phyloP scores from a whole-genome alignment of 53 echinoderm and acorn worm genomes.

The Arbacia lixula region DNA sequence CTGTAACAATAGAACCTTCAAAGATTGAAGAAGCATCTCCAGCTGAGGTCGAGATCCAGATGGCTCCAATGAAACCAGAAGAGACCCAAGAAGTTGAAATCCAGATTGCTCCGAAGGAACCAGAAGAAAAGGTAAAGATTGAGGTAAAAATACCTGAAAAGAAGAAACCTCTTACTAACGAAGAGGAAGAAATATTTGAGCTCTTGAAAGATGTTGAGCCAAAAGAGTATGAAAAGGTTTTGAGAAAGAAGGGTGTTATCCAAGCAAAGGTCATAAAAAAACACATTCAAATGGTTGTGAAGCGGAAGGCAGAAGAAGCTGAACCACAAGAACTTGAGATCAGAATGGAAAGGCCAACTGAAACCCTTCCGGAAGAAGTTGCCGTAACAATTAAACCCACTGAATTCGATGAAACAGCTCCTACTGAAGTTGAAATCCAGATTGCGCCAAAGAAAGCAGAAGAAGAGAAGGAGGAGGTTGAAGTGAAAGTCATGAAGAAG shows the following conservation, averaged over 20 bases:
- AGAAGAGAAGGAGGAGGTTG: too few relatives aligned
- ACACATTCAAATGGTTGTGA: constrained; percentile 60
- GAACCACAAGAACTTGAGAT: background rate
- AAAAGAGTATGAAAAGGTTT: background rate
- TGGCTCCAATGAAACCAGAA: constrained; percentile 46
- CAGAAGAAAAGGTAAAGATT: background rate
- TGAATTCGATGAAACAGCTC: background rate
- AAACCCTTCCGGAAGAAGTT: constrained; percentile 27
- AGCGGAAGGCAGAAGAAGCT: constrained; percentile 60
- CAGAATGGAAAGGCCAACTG: constrained; percentile 1
- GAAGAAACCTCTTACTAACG: constrained; percentile 6
- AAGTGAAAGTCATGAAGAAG: too few relatives aligned
- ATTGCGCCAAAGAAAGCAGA: background rate
- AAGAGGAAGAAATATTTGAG: constrained; percentile 68
- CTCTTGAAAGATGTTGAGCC: constrained; percentile 70
- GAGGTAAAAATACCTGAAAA: background rate
- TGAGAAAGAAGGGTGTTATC: constrained; percentile 53
- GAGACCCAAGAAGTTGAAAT: constrained; percentile 40
- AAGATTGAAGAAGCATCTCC: background rate
- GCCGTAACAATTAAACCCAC: background rate
- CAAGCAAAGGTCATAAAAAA: constrained; percentile 60
- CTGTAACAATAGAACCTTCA: background rate
- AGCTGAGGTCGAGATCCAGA: background rate
- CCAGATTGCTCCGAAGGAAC: constrained; percentile 18
- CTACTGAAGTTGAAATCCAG: background rate